A percentile compares a stretch with the other conserved stretches of the same genome.
Conservation (phyloP, 2,797 vertebrate species). For the Tragopan temminckii region DNA sequence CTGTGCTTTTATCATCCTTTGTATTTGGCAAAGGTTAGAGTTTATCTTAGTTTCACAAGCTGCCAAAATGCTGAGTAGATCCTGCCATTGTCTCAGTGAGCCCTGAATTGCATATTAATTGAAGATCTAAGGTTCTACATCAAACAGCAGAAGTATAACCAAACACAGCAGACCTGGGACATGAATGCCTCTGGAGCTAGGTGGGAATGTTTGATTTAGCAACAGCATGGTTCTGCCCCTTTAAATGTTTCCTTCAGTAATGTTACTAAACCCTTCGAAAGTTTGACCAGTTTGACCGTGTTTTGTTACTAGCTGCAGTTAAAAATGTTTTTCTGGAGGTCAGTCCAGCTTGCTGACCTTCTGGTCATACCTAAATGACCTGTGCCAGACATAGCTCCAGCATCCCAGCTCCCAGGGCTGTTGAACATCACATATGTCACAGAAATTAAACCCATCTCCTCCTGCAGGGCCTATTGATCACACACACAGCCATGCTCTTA, state of each 20-base stretch:
- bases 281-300: constrained; percentile 1
- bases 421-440: fast-evolving
- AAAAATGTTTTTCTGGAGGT: constrained; percentile 52
- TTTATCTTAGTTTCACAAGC: constrained; percentile 44
- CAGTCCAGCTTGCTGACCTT: neutral
- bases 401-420: neutral
- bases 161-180: constrained; percentile 37
- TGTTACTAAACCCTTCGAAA: constrained; percentile 50
- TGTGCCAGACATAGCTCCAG: neutral
- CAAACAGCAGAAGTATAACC: constrained; percentile 50
- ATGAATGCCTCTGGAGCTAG: constrained; percentile 36
- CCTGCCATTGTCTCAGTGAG: constrained; percentile 26
- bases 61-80: constrained; percentile 49
- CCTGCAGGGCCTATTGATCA: neutral
- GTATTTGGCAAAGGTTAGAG: constrained; percentile 49
- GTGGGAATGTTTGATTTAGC: constrained; percentile 52
- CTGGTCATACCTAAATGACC: neutral
- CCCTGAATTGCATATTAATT: constrained; percentile 58
- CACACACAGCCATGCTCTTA: neutral
- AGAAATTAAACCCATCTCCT: neutral
- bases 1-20: constrained; percentile 58
- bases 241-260: constrained; percentile 69
- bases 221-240: constrained; percentile 23
- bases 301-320: constrained; percentile 65
- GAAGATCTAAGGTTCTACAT: constrained; percentile 53